A percentile compares a stretch with the other conserved stretches of the same genome.
phyloP scores from a whole-genome alignment of 1,140 invertebrate genomes.

The Aphelenchoides besseyi region DNA sequence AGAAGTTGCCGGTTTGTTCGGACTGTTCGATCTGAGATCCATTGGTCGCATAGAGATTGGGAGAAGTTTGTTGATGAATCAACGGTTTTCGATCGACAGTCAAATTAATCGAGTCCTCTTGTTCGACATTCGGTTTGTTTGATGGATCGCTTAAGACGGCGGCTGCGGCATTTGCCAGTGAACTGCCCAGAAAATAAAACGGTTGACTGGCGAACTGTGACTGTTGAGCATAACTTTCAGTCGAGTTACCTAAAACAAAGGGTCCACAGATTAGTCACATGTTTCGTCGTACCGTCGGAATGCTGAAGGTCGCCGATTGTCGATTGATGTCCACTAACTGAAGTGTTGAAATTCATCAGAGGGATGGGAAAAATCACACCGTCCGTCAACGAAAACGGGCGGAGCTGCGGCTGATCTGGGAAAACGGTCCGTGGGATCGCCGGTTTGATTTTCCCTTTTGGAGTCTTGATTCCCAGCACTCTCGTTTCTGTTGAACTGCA shows the following conservation, averaged over 20 bases:
- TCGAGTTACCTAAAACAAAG: no score
- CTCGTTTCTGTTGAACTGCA: no score
- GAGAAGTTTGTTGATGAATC: background rate
- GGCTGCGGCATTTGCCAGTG: background rate
- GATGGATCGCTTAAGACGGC: background rate
- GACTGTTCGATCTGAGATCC: background rate
- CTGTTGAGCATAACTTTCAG: no score
- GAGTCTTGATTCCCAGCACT: background rate
- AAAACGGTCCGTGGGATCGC: background rate
- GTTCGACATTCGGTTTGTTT: background rate
- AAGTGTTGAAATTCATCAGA: background rate
- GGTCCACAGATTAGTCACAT: no score
- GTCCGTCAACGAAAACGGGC: background rate
- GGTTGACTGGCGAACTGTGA: no score
- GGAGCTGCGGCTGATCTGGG: slow-evolving; percentile 4
- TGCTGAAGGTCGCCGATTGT: background rate
- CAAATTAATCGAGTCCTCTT: background rate
- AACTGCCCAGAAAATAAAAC: background rate
- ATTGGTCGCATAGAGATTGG: background rate
- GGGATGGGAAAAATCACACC: background rate
- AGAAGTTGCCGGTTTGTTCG: background rate
- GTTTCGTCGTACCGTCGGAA: no score
- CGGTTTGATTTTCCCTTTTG: slow-evolving; percentile 1
- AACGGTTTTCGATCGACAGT: background rate
- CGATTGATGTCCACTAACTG: background rate